A percentile compares a stretch with the other conserved stretches of the same genome.
phyloP scores from a whole-genome alignment of 2,113 vertebrate genomes.

The Piprites chloris region DNA sequence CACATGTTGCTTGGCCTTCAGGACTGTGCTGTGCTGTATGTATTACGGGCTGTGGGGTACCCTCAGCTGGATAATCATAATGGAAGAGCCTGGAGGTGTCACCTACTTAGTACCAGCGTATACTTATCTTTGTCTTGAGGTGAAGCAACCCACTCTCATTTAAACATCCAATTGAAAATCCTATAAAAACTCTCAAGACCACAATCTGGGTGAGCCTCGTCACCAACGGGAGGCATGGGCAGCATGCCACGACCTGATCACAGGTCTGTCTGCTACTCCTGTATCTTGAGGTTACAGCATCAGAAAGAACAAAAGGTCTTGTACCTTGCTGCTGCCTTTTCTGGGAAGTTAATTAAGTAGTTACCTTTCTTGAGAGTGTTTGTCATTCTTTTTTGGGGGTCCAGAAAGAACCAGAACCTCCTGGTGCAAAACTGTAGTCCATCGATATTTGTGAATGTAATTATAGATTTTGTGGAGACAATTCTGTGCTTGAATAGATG shows the following conservation, averaged over 20 bases:
- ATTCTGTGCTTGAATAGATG: not conserved
- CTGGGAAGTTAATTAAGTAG: not conserved
- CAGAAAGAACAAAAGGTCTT: not conserved
- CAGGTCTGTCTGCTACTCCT: not conserved
- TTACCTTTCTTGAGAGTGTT: not conserved
- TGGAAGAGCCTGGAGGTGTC: not conserved
- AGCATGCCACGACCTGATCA: fast-evolving
- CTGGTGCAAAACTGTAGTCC: not conserved
- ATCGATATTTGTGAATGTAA: not conserved
- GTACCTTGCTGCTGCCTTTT: not conserved
- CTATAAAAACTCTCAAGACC: not conserved
- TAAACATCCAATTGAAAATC: not conserved
- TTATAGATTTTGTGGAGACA: not conserved
- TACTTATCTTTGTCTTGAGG: not conserved
- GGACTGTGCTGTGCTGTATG: not conserved
- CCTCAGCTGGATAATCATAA: not conserved
- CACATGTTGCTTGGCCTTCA: not conserved
- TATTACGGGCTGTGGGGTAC: not conserved
- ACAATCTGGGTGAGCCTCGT: not conserved
- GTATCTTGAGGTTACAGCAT: not conserved
- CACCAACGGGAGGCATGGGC: fast-evolving
- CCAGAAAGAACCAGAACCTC: not conserved
- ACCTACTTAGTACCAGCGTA: not conserved
- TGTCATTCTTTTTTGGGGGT: not conserved
- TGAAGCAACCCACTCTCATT: not conserved